Evolutionary conservation across 1,140 invertebrate genomes (phyloP).

Genomic region (Aplysia californica): DNA sequence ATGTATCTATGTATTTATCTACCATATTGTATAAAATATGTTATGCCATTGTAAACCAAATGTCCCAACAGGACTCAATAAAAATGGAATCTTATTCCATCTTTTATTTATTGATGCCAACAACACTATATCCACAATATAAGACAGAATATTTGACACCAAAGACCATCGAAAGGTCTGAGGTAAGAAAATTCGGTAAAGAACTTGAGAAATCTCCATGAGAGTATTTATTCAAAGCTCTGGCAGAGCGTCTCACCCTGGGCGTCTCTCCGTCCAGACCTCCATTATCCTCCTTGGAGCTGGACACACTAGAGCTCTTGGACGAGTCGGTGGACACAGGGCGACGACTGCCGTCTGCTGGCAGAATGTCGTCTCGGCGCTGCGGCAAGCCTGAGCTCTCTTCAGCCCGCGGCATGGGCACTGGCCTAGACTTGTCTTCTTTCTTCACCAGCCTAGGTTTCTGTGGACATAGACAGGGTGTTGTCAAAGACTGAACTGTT

Average conservation of each 20-base stretch:
- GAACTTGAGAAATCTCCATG: no score
- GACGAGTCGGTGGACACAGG: conserved; percentile 29
- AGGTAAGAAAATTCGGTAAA: not conserved
- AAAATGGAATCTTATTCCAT: no score
- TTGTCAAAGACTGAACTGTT: no score
- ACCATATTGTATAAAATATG: no score
- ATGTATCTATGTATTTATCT: no score
- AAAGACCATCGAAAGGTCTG: not conserved
- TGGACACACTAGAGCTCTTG: conserved; percentile 53
- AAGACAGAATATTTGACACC: no score
- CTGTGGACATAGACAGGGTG: no score
- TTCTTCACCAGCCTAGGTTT: not conserved
- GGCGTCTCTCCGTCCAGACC: conserved; percentile 48
- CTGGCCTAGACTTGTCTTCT: conserved; percentile 34
- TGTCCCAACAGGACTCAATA: no score
- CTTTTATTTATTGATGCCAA: no score
- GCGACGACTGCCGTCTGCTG: conserved; percentile 6
- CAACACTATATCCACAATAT: no score
- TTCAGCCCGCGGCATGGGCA: conserved; percentile 53
- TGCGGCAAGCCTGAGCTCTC: conserved; percentile 50
- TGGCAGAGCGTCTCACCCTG: conserved; percentile 47
- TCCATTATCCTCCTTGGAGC: conserved; percentile 50
- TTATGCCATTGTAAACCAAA: no score
- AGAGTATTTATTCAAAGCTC: no score
- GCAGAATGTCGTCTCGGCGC: conserved; percentile 21